Percentiles rank a stretch among this genome's conserved stretches.
These are phyloP conservation scores for Drosophila melanica DNA, from an alignment of 1,140 invertebrate species.

Conservation along the genomic window DNA sequence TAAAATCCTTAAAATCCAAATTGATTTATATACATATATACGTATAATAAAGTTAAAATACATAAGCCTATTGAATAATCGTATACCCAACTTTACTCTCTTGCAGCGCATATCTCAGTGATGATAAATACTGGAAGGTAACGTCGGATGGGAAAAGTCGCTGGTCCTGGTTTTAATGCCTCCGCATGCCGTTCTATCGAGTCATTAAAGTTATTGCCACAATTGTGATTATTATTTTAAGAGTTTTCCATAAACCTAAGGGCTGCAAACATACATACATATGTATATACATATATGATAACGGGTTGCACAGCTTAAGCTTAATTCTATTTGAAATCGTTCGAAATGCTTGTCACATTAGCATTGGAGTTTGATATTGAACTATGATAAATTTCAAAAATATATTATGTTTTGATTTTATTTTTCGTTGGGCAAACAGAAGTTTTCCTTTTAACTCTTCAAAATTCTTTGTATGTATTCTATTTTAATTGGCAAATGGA, in stretches of 20 bases:
- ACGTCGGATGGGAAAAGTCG: conserved; percentile 54
- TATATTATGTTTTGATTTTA: not conserved
- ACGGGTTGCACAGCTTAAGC: not conserved
- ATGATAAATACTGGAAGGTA: conserved; percentile 66
- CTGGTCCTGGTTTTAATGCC: conserved; percentile 65
- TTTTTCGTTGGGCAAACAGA: not conserved
- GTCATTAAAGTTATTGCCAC: conserved; percentile 3
- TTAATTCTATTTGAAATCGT: not conserved
- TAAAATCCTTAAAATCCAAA: no score
- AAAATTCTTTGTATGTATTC: conserved; percentile 1
- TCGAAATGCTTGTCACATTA: not conserved
- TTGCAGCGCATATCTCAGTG: conserved; percentile 65
- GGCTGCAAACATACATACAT: not conserved
- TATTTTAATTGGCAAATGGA: conserved; percentile 1
- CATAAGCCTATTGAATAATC: no score
- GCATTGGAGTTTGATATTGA: not conserved
- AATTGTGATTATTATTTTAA: conserved; percentile 37
- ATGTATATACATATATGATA: conserved; percentile 10
- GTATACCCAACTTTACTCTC: no score
- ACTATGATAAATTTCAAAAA: not conserved
- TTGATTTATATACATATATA: conserved; percentile 3
- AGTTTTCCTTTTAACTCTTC: not conserved
- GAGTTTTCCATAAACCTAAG: not conserved
- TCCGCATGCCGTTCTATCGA: not conserved
- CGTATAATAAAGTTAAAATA: not conserved